Evolutionary conservation across 2,888 invertebrate species (phyloP), one percentile per base, ranked within the genome.

Genomic region (Frankliniella intonsa): DNA sequence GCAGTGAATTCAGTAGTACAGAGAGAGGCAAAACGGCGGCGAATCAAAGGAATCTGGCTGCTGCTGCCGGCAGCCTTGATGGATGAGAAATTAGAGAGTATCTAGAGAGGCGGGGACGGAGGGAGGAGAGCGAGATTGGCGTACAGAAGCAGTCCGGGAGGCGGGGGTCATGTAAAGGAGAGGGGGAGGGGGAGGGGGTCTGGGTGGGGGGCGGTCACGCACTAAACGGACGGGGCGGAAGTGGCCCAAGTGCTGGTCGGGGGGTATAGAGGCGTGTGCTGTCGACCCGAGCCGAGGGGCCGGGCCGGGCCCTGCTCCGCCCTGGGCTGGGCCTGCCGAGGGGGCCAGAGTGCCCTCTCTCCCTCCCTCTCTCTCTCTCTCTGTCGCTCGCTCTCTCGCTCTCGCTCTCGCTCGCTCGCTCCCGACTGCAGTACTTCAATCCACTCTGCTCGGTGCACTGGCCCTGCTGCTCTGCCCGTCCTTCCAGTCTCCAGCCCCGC

Each of bases 191-290:
- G 65, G 65, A n/a, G 69, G 69, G 69, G 69, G 69, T 69, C 69
- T 11, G 69, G 55, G 14, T 2, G 11, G 69, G n/a, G n/a, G n/a
- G n/a, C n/a, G 22, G 69, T 69, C 69, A 69, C 69, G 69, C 69
- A 69, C 69, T 69, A 69, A 69, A 69, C 69, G 69, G 69, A 69
- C 69, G 69, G 69, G 22, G 22, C 69, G 69, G 69, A 69, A 69
- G 69, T 69, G 69, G 69, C 69, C 69, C 69, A 69, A 69, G 69
- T 69, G 69, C 69, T 69, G 55, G 55, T 69, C 22, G 22, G 69
- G 69, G 69, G 69, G 69, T 19, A 55, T 55, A 55, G 3, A 55
- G 55, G 55, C 55, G 55, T 19, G 55, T 55, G 55, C 55, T 19
- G 14, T 55, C 55, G 14, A 12, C 55, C 3, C 55, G 7, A n/a